Base-by-base conservation (phyloP, 2,113 vertebrate genomes). In the Rhinichthys klamathensis region DNA sequence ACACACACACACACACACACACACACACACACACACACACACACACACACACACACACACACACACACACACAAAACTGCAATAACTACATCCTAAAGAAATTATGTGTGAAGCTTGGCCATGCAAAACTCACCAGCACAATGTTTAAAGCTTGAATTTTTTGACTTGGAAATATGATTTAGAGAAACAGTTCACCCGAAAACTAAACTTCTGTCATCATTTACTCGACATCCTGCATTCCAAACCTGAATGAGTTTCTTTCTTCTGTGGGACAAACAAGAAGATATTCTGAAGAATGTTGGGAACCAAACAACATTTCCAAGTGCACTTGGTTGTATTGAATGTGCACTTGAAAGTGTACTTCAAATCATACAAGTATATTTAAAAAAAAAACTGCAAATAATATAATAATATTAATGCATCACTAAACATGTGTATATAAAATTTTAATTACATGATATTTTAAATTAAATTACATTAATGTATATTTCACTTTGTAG, bases 1-100 rank as follows among this genome's bases (percentile, higher is more conserved):
- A 83, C 80, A 81, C 51, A 86, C 81, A 78, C 83, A 85, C 82
- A 79, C 85, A 84, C 84, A 74, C 60, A 84, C 74, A 84, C 27
- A 74, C 87, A 69, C 82, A 82, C 67, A 84, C 75, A 76, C 21
- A 18, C 51, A 54, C 51, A 18, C 51, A 54, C 51, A 18, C 16
- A 54, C 51, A 18, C 51, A 54, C 51, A 54, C 51, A 18, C 51
- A 54, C 51, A 54, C 16, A 54, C 51, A 54, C 51, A 18, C 49
- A 51, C 51, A 18, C 51, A 18, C 51, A 54, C 51, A 54, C 16
- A 54, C 51, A 54, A 18, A 16, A 67, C 16, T 32, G 63, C 13
- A 32, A 30, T 8, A 32, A 16, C 8, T 65, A 13, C 61, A 15
- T 30, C 15, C 12, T 30, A 12, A 30, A 30, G 61, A 30, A 30